Evolutionary conservation across 2,888 invertebrate genomes (phyloP).

Genomic region (Calephelis perditalis): DNA sequence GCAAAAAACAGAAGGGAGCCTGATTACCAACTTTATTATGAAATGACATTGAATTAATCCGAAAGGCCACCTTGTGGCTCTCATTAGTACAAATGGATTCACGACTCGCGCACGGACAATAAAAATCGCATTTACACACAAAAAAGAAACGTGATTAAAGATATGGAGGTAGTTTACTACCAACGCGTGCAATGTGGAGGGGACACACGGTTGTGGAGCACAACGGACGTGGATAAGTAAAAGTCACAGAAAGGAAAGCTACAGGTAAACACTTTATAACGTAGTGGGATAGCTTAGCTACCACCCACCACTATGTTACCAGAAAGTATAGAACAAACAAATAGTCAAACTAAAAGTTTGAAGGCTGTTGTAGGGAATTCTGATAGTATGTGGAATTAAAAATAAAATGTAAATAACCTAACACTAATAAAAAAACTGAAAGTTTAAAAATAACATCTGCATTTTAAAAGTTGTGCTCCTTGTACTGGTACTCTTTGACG

Average conservation of each 20-base stretch:
- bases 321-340: too few species aligned
- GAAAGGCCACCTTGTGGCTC: constrained; percentile 62
- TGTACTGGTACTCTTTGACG: too few species aligned
- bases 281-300: too few species aligned
- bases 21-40: constrained; percentile 50
- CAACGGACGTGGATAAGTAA: constrained; percentile 13
- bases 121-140: constrained; percentile 69
- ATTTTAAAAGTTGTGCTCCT: too few species aligned
- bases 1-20: constrained; percentile 41
- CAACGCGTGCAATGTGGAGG: constrained; percentile 24
- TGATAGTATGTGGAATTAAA: too few species aligned
- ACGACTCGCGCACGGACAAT: constrained; percentile 56
- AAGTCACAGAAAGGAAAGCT: neutral
- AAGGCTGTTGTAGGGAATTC: too few species aligned
- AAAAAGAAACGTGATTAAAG: constrained; percentile 67
- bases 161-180: constrained; percentile 40
- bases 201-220: constrained; percentile 21
- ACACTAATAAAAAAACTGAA: too few species aligned
- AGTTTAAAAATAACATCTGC: too few species aligned
- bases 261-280: too few species aligned
- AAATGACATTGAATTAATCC: constrained; percentile 66
- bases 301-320: too few species aligned
- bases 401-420: too few species aligned
- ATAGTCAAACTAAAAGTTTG: too few species aligned
- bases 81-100: constrained; percentile 68